Conservation (phyloP, 2,888 invertebrate species). For the Dorcus parallelipipedus region DNA sequence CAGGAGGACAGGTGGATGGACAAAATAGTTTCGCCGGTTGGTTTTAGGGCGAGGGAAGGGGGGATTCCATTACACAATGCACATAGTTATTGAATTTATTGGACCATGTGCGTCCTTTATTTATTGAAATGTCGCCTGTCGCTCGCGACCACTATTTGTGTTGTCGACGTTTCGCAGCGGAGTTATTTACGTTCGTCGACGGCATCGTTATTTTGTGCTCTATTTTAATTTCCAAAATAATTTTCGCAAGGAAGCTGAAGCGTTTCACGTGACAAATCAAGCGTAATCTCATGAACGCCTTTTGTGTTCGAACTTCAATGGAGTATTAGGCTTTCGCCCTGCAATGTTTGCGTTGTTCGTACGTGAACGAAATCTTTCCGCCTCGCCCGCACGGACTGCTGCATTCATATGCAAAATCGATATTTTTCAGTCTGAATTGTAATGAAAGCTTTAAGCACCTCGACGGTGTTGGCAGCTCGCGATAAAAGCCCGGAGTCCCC, state of each 20-base stretch:
- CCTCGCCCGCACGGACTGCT: conserved; percentile 15
- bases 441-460: conserved; percentile 21
- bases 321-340: too few species aligned
- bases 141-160: conserved; percentile 11
- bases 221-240: too few species aligned
- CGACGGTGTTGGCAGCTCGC: conserved; percentile 24
- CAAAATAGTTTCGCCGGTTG: conserved; percentile 42
- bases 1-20: conserved; percentile 41
- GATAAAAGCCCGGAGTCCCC: conserved; percentile 42
- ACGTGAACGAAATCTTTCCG: too few species aligned
- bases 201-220: neutral
- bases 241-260: too few species aligned
- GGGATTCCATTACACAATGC: conserved; percentile 31
- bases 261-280: too few species aligned
- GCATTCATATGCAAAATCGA: conserved; percentile 43
- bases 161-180: conserved; percentile 4
- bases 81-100: conserved; percentile 39
- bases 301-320: too few species aligned
- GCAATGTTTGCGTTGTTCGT: too few species aligned
- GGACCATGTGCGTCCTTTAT: conserved; percentile 35
- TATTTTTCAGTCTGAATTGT: conserved; percentile 40
- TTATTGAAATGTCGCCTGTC: conserved; percentile 25
- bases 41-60: conserved; percentile 35
- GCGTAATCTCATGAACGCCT: too few species aligned
- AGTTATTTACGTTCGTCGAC: conserved; percentile 4